A percentile compares a stretch with the other conserved stretches of the same genome.
Conservation (phyloP, 2,797 vertebrate species). For the Lutjanus argentimaculatus region DNA sequence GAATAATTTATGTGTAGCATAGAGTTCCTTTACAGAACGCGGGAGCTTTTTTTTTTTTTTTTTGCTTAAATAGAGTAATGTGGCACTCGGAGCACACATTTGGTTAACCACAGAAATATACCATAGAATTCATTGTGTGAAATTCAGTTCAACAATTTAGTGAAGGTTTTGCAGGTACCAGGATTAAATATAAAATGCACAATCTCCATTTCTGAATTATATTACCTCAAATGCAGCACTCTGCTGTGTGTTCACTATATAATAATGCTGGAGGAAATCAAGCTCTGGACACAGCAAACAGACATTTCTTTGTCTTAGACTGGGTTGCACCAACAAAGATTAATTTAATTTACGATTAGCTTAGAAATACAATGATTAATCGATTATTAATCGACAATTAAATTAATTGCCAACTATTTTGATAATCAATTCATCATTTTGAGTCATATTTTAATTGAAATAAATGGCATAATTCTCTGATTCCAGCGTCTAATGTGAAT, state of each 20-base stretch:
- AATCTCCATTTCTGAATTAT: slow-evolving; percentile 14
- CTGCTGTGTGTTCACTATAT: background rate
- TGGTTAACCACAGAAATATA: slow-evolving; percentile 58
- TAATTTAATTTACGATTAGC: no score
- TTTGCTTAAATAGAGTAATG: slow-evolving; percentile 76
- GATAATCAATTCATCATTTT: no score
- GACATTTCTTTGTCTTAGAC: slow-evolving; percentile 8
- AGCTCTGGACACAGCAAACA: slow-evolving; percentile 9
- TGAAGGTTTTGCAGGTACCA: slow-evolving; percentile 44
- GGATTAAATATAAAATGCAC: slow-evolving; percentile 28
- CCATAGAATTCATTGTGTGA: slow-evolving; percentile 42
- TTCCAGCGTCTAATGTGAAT: no score
- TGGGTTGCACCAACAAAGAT: slow-evolving; percentile 11
- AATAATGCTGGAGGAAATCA: slow-evolving; percentile 20
- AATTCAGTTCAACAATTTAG: slow-evolving; percentile 44
- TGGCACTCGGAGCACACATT: slow-evolving; percentile 63
- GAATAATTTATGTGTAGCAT: slow-evolving; percentile 82
- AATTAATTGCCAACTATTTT: no score
- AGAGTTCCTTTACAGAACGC: slow-evolving; percentile 72
- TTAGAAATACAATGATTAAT: no score
- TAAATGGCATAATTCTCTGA: no score
- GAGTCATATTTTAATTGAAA: no score
- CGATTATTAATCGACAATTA: no score
- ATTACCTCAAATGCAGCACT: slow-evolving; percentile 19
- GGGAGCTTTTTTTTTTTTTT: slow-evolving; percentile 57